Evolutionary conservation across 2,888 invertebrate genomes (phyloP), one percentile per base, ranked within the genome.

Genomic region (Drosophila sordidula): DNA sequence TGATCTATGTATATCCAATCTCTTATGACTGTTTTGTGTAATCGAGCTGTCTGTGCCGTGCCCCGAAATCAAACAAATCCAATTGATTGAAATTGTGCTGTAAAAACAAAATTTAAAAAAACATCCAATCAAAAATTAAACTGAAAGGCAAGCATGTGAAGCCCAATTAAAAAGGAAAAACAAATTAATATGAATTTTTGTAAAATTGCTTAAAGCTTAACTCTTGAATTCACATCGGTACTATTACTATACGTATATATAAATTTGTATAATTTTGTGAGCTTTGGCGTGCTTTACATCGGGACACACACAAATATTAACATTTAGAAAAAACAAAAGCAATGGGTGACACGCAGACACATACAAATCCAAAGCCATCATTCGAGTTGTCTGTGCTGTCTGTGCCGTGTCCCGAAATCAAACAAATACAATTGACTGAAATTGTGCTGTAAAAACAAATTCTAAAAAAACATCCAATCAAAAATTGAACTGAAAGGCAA

Each of bases 191-290:
- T 49, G 44, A 70, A 68, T 62, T 75, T 88, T 83, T 88, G 75
- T 88, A 77, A 80, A 75, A 72, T 69, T 77, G 67, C 74, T 78
- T 52, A 58, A 71, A 84, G 78, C 74, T 65, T 65, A 63, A 55
- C 34, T 64, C 44, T 74, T 73, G 39, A 76, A 85, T 78, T 84
- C 58, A 70, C 57, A 56, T 67, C 42, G 54, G 63, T 55, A 71
- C 64, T 45, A 42, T 44, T 46, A 54, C 41, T 57, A 65, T 56
- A 14, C 52, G 38, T 58, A 56, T 55, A 61, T 55, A 71, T 39
- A 45, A 9, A 45, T 45, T 29, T 45, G 14, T 46, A 41, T 32
- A 29, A 16, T 42, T 47, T 34, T 18, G 36, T 38, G 32, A 47
- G 59, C 55, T 59, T 77, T 77, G 78, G 42, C 62, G 57, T 62